Evolutionary conservation across 2,113 vertebrate species (phyloP).

Genomic region (Telmatochromis bifrenatus): DNA sequence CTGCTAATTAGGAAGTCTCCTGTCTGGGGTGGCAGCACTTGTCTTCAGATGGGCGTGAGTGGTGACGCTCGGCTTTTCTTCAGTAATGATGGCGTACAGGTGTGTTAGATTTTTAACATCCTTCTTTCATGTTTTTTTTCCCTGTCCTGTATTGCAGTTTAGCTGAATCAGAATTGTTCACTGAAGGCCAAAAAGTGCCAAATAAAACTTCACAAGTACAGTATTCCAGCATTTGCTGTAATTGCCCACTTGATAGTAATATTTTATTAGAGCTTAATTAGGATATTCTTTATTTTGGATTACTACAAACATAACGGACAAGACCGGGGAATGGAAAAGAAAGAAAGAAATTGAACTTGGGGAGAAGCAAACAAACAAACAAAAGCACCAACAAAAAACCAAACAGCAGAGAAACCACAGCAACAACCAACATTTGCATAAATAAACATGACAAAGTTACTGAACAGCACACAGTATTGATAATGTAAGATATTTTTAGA

Average conservation of each 20-base stretch:
- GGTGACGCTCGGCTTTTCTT: constrained; percentile 83
- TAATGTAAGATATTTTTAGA: too few relatives aligned
- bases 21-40: constrained; percentile 62
- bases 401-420: not conserved
- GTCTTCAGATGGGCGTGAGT: constrained; percentile 79
- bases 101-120: not conserved
- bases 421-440: not conserved
- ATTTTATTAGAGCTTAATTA: not conserved
- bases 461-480: too few relatives aligned
- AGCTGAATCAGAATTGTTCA: not conserved
- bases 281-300: not conserved
- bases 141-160: not conserved
- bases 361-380: not conserved
- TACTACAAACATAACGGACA: not conserved
- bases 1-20: not conserved
- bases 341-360: not conserved
- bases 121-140: not conserved
- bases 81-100: constrained; percentile 87
- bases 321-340: not conserved
- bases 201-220: not conserved
- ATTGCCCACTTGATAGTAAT: not conserved
- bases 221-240: not conserved
- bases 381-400: not conserved
- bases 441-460: not conserved
- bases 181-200: not conserved